These are phyloP conservation scores for Rhizomys pruinosus DNA, from an alignment of 2,113 vertebrate species.

Conservation along the genomic window DNA sequence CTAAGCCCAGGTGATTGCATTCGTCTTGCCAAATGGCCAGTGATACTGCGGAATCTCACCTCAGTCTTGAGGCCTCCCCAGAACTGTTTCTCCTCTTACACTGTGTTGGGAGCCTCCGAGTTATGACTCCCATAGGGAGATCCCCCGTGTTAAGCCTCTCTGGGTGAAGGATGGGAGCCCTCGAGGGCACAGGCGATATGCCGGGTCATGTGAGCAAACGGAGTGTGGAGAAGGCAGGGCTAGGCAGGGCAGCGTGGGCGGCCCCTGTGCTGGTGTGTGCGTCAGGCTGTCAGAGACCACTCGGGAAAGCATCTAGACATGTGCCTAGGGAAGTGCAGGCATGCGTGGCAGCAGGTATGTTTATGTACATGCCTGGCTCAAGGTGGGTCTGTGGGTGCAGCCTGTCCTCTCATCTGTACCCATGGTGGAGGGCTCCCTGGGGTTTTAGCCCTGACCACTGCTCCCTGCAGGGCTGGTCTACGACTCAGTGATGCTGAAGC, in stretches of 20 bases:
- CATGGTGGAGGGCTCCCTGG: not conserved
- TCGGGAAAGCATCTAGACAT: not conserved
- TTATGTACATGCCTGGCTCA: not conserved
- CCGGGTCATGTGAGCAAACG: not conserved
- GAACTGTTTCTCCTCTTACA: not conserved
- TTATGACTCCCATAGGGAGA: not conserved
- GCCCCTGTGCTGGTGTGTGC: not conserved
- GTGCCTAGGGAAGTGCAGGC: not conserved
- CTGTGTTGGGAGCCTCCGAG: not conserved
- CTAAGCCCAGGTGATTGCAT: not conserved
- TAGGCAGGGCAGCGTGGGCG: fast-evolving
- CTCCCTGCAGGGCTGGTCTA: slow-evolving; percentile 91
- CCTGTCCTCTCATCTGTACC: not conserved
- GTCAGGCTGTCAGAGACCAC: not conserved
- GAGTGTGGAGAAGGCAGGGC: not conserved
- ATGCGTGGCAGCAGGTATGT: not conserved
- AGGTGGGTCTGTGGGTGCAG: not conserved
- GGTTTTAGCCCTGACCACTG: not conserved
- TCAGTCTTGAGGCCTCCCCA: not conserved
- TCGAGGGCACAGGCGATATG: not conserved
- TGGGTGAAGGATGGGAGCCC: not conserved
- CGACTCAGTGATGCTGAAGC: slow-evolving; percentile 94
- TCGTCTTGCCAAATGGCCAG: not conserved
- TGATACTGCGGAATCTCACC: not conserved
- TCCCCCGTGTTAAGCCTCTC: not conserved